Evolutionary conservation across 1,140 invertebrate genomes (phyloP).

Genomic region (Babylonia areolata): DNA sequence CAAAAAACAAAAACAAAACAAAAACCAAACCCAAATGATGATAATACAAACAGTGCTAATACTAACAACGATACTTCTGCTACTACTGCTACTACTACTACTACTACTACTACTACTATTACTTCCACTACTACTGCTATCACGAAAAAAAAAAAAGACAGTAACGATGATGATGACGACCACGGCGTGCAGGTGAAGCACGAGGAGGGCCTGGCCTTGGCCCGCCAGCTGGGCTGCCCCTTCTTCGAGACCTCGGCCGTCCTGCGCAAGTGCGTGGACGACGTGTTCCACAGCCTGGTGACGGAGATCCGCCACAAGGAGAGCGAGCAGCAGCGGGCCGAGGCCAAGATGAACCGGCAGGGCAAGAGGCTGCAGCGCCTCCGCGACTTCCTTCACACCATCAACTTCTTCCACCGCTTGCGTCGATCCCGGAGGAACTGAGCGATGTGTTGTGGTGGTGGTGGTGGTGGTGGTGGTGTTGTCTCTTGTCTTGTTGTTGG

Average conservation of each 20-base stretch:
- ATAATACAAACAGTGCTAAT: too few species aligned
- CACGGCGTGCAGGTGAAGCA: slow-evolving; percentile 79
- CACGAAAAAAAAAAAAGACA: too few species aligned
- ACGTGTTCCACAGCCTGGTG: slow-evolving; percentile 75
- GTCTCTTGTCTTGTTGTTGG: too few species aligned
- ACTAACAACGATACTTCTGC: too few species aligned
- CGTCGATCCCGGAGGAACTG: slow-evolving; percentile 27
- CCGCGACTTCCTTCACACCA: slow-evolving; percentile 44
- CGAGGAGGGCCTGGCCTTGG: slow-evolving; percentile 82
- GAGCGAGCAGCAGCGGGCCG: slow-evolving; percentile 49
- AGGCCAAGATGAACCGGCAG: slow-evolving; percentile 48
- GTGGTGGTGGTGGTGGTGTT: too few species aligned
- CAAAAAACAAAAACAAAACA: too few species aligned
- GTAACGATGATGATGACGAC: too few species aligned
- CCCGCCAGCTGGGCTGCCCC: slow-evolving; percentile 65
- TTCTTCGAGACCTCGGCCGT: slow-evolving; percentile 73
- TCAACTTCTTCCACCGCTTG: slow-evolving; percentile 44
- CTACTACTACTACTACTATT: too few species aligned
- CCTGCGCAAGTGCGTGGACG: slow-evolving; percentile 71
- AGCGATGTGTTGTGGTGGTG: neutral
- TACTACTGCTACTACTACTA: too few species aligned
- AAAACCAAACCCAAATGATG: too few species aligned
- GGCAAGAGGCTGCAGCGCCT: slow-evolving; percentile 41
- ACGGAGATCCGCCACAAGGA: slow-evolving; percentile 73
- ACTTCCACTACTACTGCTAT: too few species aligned